A percentile compares a stretch with the other conserved stretches of the same genome.
phyloP scores from a whole-genome alignment of 2,797 vertebrate genomes.

The Bradypus variegatus region DNA sequence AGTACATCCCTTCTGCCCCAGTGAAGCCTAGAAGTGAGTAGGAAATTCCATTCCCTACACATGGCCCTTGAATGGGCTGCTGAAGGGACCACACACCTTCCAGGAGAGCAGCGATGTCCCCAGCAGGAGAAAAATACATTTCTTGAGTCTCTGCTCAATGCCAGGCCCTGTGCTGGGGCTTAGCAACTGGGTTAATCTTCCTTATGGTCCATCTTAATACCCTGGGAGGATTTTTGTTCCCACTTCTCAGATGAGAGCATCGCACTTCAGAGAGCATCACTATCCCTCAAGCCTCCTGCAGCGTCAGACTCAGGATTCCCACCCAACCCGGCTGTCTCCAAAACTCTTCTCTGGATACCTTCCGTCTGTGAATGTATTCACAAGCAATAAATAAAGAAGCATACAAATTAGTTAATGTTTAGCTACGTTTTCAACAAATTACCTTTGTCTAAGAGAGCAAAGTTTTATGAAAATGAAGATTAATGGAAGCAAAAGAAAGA shows the following conservation, averaged over 20 bases:
- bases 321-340: not conserved
- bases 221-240: not conserved
- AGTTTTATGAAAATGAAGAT: not conserved
- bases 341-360: not conserved
- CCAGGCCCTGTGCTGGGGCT: not conserved
- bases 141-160: not conserved
- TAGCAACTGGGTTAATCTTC: not conserved
- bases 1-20: not conserved
- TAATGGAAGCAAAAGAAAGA: not conserved
- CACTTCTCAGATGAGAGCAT: not conserved
- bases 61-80: not conserved
- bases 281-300: not conserved
- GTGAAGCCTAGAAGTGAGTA: not conserved
- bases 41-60: not conserved
- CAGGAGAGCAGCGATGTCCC: not conserved
- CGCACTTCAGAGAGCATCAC: not conserved
- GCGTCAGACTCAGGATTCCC: fast-evolving
- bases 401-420: not conserved
- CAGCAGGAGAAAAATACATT: not conserved
- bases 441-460: not conserved
- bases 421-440: not conserved
- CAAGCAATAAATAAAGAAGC: not conserved
- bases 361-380: not conserved
- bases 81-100: not conserved
- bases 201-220: not conserved